Base-by-base conservation (phyloP, 2,797 vertebrate species). In the Gymnothorax javanicus region DNA sequence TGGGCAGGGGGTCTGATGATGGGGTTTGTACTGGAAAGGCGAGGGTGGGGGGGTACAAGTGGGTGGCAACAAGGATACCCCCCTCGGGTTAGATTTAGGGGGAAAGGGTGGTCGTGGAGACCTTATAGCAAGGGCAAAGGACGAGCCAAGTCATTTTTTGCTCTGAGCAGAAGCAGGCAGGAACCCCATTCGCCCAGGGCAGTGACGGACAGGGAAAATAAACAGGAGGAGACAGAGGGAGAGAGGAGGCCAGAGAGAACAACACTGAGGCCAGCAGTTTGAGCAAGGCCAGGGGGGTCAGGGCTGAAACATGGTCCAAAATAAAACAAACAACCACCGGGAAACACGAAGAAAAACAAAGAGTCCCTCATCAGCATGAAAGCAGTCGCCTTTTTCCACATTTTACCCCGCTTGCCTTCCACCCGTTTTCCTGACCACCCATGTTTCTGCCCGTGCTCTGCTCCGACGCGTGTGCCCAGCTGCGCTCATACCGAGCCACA, bases 1-100 rank as follows among this genome's bases (percentile, higher is more conserved):
- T 91, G 91, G 90, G 93, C 87, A 94, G 94, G 94, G 93, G 90
- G 93, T 92, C 58, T 92, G 93, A 89, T 90, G 93, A 90, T 84
- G 87, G 89, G 64, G 79, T 59, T 79, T 50, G 33, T 9, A 77
- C 33, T 25, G 75, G 84, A 85, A 25, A 56, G 43, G 71, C 57
- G 56, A 52, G 91, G 88, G 91, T 93, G 93, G 93, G 57, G 85
- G 91, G 93, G 91, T 89, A 90, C 93, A 93, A 93, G 91, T 92
- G 91, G 93, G 92, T 90, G 89, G 91, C 93, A 93, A 96, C 95
- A 95, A 94, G 95, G 95, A 95, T 93, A 94, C 94, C 94, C 95
- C 95, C 91, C 94, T 91, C 91, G 95, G 95, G 95, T 94, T 94
- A 94, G 93, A 93, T 90, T 92, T 77, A 89, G 91, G 84, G 88